Percentiles rank a stretch among this genome's conserved stretches.
These are phyloP conservation scores for Isaurus tuberculatus DNA, from an alignment of 92 coral and sea anemone species.

Conservation along the genomic window DNA sequence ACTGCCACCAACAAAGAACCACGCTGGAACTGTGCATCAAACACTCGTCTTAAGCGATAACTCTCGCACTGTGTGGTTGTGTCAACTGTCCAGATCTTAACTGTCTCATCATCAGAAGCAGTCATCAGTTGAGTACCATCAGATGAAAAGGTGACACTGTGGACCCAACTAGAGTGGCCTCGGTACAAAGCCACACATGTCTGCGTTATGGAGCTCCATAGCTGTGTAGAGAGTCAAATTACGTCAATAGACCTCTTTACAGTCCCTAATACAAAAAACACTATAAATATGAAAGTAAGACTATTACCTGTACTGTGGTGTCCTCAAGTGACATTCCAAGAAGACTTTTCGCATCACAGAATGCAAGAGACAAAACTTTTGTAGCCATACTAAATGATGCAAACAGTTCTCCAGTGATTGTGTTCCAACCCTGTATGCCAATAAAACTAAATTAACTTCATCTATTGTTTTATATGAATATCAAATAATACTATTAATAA, in stretches of 20 bases:
- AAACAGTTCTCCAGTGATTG: slow-evolving; percentile 67
- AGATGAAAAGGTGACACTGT: slow-evolving; percentile 82
- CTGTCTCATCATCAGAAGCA: slow-evolving; percentile 95
- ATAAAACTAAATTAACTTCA: neutral
- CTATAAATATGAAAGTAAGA: too few relatives aligned
- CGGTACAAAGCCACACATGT: slow-evolving; percentile 75
- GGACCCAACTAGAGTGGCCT: slow-evolving; percentile 97
- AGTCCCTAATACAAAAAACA: too few relatives aligned
- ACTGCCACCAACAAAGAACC: slow-evolving; percentile 80
- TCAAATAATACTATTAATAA: too few relatives aligned
- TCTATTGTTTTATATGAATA: neutral
- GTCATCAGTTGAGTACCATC: slow-evolving; percentile 82
- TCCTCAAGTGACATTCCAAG: slow-evolving; percentile 91
- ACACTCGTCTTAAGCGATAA: slow-evolving; percentile 76
- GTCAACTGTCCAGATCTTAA: slow-evolving; percentile 97
- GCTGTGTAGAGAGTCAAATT: slow-evolving; percentile 43
- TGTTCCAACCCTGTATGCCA: slow-evolving; percentile 59
- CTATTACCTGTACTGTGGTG: slow-evolving; percentile 87
- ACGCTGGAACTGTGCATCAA: slow-evolving; percentile 78
- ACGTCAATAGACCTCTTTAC: too few relatives aligned
- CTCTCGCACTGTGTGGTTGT: slow-evolving; percentile 67
- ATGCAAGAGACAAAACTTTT: slow-evolving; percentile 81
- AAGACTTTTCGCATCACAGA: slow-evolving; percentile 73
- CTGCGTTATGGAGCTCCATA: slow-evolving; percentile 79
- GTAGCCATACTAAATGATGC: slow-evolving; percentile 71